Percentiles rank a stretch among this genome's conserved stretches.
These are phyloP conservation scores for Heliconius sara DNA, from an alignment of 2,888 invertebrate species.

Conservation along the genomic window DNA sequence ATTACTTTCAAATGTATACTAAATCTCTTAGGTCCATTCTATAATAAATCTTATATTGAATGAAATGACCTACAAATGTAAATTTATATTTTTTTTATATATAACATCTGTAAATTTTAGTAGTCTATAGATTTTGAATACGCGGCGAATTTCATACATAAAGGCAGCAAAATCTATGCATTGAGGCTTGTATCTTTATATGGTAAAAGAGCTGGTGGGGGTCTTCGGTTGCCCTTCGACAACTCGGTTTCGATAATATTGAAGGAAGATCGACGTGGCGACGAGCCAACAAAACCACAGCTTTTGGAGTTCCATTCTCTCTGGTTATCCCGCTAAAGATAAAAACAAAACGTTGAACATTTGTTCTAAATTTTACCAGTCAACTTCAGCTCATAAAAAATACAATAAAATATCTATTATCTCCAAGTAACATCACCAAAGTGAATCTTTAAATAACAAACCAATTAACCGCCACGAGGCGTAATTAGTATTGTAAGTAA, in stretches of 20 bases:
- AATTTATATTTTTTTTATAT: too few relatives aligned
- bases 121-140: too few relatives aligned
- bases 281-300: not conserved
- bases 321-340: not conserved
- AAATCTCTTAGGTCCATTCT: too few relatives aligned
- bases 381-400: not conserved
- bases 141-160: too few relatives aligned
- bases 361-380: not conserved
- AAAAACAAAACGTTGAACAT: not conserved
- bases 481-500: slow-evolving; percentile 33
- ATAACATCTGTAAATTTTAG: too few relatives aligned
- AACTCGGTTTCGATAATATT: not conserved
- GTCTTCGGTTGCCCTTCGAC: not conserved
- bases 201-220: not conserved
- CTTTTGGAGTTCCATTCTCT: not conserved
- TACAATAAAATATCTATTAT: not conserved
- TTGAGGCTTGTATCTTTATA: too few relatives aligned
- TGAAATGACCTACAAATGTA: too few relatives aligned
- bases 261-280: not conserved
- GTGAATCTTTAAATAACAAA: slow-evolving; percentile 24
- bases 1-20: too few relatives aligned
- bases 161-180: too few relatives aligned
- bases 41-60: too few relatives aligned
- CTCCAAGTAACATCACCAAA: not conserved
- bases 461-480: slow-evolving; percentile 22